Percentiles rank a stretch among this genome's conserved stretches.
Conservation (phyloP, 2,888 invertebrate genomes). For the Empis stercorea region DNA sequence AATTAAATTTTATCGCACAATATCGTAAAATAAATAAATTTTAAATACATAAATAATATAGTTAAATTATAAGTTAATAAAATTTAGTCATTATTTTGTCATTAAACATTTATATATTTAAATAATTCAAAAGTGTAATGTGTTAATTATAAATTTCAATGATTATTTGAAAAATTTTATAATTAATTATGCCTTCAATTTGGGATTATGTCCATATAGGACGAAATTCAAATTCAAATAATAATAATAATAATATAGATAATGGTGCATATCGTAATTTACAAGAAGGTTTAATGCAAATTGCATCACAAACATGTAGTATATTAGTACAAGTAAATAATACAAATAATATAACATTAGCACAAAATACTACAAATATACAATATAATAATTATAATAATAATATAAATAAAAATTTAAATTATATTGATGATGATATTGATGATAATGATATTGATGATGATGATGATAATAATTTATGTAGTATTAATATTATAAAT, state of each 20-base stretch:
- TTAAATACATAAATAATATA: too few species aligned
- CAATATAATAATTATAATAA: constrained; percentile 38
- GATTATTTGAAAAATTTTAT: too few species aligned
- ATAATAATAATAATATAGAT: not conserved
- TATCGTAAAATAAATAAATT: too few species aligned
- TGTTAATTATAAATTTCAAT: too few species aligned
- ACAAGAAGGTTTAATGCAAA: constrained; percentile 64
- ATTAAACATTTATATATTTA: too few species aligned
- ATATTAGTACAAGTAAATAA: constrained; percentile 64
- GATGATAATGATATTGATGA: not conserved
- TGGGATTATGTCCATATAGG: constrained; percentile 1
- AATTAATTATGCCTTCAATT: not conserved
- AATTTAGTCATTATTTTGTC: too few species aligned
- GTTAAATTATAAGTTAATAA: too few species aligned
- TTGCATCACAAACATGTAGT: constrained; percentile 65
- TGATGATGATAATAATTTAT: constrained; percentile 29
- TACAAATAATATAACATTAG: constrained; percentile 59
- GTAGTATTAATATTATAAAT: not conserved
- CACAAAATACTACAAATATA: constrained; percentile 49
- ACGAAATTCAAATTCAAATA: not conserved
- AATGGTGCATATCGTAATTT: constrained; percentile 45
- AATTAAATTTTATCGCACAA: too few species aligned
- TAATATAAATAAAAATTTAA: not conserved
- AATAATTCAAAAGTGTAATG: too few species aligned
- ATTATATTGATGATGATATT: not conserved